Percentiles rank a stretch among this genome's conserved stretches.
phyloP scores from a whole-genome alignment of 1,140 invertebrate genomes.

The Mesaphorura yosii region DNA sequence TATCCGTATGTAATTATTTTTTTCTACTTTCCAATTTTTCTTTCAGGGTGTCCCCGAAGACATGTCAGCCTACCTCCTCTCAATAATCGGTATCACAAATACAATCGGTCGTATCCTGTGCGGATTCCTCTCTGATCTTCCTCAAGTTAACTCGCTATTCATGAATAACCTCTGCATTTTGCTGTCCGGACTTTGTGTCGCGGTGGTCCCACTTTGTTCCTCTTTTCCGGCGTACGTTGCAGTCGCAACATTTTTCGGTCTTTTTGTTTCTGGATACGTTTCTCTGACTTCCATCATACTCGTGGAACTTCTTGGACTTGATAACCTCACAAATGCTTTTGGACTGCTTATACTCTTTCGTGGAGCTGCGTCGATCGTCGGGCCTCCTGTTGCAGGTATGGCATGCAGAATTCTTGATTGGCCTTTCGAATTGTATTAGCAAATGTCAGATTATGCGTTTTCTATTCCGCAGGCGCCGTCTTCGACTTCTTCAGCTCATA shows the following conservation, averaged over 20 bases:
- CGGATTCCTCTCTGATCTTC: conserved; percentile 53
- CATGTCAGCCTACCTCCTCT: conserved; percentile 74
- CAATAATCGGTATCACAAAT: conserved; percentile 91
- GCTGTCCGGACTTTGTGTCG: conserved; percentile 74
- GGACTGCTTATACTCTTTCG: conserved; percentile 88
- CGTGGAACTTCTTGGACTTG: conserved; percentile 86
- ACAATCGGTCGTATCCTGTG: conserved; percentile 63
- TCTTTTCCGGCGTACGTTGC: conserved; percentile 63
- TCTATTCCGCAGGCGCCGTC: conserved; percentile 59
- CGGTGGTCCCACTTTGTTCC: conserved; percentile 67
- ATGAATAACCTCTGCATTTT: conserved; percentile 90
- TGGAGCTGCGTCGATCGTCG: conserved; percentile 77
- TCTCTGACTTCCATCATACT: conserved; percentile 95
- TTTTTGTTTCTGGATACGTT: conserved; percentile 93
- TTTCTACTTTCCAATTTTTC: conserved; percentile 16
- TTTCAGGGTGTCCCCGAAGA: conserved; percentile 59
- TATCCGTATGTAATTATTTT: background rate
- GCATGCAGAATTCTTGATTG: conserved; percentile 6
- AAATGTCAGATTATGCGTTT: background rate
- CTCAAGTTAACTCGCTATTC: conserved; percentile 72
- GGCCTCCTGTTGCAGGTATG: conserved; percentile 50
- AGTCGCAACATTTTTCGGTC: conserved; percentile 83
- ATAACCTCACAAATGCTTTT: conserved; percentile 92
- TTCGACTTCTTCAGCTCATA: conserved; percentile 78
- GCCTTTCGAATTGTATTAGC: background rate